Evolutionary conservation across 2,888 invertebrate genomes (phyloP).

Genomic region (Orchestes rusci): DNA sequence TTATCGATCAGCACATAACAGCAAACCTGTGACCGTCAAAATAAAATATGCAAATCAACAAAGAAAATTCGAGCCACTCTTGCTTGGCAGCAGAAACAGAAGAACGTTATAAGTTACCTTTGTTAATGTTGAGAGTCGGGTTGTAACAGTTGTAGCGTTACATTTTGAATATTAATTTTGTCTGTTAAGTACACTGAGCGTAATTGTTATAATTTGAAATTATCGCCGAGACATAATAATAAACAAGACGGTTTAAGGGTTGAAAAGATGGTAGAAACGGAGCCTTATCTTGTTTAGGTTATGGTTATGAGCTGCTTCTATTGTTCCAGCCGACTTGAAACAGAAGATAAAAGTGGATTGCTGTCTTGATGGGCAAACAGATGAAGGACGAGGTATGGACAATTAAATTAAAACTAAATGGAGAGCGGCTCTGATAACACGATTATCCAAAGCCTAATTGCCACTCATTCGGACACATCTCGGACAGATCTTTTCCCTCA

Average conservation of each 20-base stretch:
- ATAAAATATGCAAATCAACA: too few relatives aligned
- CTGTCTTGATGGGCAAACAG: too few relatives aligned
- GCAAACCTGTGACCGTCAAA: too few relatives aligned
- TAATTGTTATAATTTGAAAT: conserved; percentile 28
- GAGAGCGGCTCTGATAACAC: too few relatives aligned
- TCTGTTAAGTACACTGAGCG: conserved; percentile 25
- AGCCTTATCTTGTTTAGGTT: conserved; percentile 24
- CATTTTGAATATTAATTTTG: conserved; percentile 27
- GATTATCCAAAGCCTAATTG: too few relatives aligned
- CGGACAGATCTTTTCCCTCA: conserved; percentile 24
- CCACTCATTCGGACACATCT: conserved; percentile 25
- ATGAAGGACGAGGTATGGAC: too few relatives aligned
- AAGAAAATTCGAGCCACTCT: too few relatives aligned
- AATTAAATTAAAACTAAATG: too few relatives aligned
- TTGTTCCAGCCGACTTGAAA: conserved; percentile 17
- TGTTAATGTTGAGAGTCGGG: conserved; percentile 25
- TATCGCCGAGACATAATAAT: conserved; percentile 24
- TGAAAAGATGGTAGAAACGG: conserved; percentile 18
- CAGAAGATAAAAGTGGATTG: conserved; percentile 12
- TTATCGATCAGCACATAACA: too few relatives aligned
- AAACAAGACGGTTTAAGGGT: conserved; percentile 24
- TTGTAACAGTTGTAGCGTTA: conserved; percentile 26
- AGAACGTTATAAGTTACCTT: conserved; percentile 25
- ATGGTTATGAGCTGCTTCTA: conserved; percentile 22
- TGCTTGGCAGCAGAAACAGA: conserved; percentile 21